Evolutionary conservation across 2,113 vertebrate genomes (phyloP).

Genomic region (Oophaga pumilio): DNA sequence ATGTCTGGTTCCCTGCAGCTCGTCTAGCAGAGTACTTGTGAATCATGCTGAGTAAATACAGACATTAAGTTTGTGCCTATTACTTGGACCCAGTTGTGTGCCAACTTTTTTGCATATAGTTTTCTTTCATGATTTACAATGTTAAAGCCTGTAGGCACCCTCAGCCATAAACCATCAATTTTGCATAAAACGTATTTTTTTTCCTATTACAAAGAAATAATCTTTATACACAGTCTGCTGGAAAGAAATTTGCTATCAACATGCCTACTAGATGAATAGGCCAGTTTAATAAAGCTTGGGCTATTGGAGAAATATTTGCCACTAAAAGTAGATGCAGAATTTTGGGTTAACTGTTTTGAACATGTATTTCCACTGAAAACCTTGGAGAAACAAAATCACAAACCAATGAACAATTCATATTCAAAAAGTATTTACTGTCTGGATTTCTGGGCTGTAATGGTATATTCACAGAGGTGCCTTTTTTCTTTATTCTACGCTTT

Average conservation of each 20-base stretch:
- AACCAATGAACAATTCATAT: too few species aligned
- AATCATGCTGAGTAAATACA: conserved; percentile 17
- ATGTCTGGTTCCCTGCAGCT: conserved; percentile 9
- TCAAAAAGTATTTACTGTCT: too few species aligned
- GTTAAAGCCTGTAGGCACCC: not conserved
- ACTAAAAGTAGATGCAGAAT: too few species aligned
- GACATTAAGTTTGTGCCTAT: conserved; percentile 15
- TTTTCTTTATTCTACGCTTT: too few species aligned
- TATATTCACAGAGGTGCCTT: too few species aligned
- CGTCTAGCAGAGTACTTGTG: conserved; percentile 4
- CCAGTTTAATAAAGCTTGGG: not conserved
- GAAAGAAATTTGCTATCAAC: not conserved
- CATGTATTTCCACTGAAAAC: too few species aligned
- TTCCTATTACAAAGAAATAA: not conserved
- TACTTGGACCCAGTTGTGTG: not conserved
- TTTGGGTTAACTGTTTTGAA: too few species aligned
- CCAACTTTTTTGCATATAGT: not conserved
- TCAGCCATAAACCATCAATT: not conserved
- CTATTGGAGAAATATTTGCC: too few species aligned
- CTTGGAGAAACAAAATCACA: too few species aligned
- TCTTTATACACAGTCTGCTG: not conserved
- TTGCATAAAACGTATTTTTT: not conserved
- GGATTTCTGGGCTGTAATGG: too few species aligned
- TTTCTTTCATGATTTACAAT: not conserved
- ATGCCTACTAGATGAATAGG: not conserved